Percentiles rank a stretch among this genome's conserved stretches.
Evolutionary conservation across 2,888 invertebrate genomes (phyloP).

Genomic region (Pemphredon lugubris): DNA sequence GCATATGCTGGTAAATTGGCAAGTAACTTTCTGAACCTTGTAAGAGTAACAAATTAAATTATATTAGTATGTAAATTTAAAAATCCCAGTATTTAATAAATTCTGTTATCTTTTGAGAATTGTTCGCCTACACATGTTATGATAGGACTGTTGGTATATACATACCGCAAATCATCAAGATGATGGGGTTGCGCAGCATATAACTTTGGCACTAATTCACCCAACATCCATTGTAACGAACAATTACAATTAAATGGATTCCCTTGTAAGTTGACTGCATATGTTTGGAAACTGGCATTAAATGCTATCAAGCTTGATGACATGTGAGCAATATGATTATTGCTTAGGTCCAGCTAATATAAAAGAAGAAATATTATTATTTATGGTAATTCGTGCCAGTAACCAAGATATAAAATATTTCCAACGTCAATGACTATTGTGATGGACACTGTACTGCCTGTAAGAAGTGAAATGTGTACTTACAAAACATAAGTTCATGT

Average conservation of each 20-base stretch:
- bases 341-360: constrained; percentile 83
- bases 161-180: constrained; percentile 83
- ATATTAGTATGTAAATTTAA: no score
- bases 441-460: no score
- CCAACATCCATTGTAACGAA: constrained; percentile 84
- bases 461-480: no score
- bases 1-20: no score
- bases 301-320: constrained; percentile 75
- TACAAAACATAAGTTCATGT: constrained; percentile 83
- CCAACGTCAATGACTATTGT: no score
- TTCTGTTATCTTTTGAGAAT: no score
- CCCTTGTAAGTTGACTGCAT: constrained; percentile 83
- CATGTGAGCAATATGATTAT: constrained; percentile 82
- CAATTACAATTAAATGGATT: constrained; percentile 86
- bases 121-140: no score
- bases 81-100: no score
- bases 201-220: constrained; percentile 82
- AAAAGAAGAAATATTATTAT: background rate
- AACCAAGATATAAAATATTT: constrained; percentile 12
- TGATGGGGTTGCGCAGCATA: constrained; percentile 81
- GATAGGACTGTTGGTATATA: no score
- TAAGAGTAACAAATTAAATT: no score
- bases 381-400: constrained; percentile 68
- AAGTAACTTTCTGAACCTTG: no score
- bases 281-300: constrained; percentile 79